phyloP scores from a whole-genome alignment of 2,113 vertebrate genomes.

The Podiceps cristatus region DNA sequence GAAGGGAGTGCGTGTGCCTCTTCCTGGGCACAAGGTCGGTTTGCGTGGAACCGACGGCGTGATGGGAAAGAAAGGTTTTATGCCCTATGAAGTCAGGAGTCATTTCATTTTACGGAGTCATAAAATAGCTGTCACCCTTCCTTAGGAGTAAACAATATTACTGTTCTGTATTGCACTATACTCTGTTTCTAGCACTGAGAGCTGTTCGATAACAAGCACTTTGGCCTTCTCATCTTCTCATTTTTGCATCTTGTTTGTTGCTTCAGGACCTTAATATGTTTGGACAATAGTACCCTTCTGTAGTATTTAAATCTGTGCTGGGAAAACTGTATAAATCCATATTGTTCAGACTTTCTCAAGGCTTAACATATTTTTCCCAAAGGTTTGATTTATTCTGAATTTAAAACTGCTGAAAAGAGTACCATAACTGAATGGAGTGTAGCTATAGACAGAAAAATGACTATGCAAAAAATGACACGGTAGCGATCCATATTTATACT shows the following conservation, averaged over 20 bases:
- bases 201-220: neutral
- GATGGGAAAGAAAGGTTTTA: neutral
- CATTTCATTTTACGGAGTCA: neutral
- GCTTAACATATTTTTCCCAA: neutral
- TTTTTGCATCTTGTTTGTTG: neutral
- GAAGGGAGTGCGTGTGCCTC: neutral
- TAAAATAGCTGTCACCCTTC: fast-evolving
- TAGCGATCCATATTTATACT: neutral
- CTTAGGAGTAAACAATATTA: neutral
- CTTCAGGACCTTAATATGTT: neutral
- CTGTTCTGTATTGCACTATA: neutral
- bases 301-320: neutral
- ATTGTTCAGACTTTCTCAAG: neutral
- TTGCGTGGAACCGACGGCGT: neutral
- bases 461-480: neutral
- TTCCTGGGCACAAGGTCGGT: neutral
- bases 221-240: neutral
- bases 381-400: slow-evolving; percentile 36
- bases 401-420: neutral
- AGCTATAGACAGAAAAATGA: slow-evolving; percentile 23
- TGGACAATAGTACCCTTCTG: neutral
- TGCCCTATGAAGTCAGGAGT: neutral
- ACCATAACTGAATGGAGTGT: neutral
- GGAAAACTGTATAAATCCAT: neutral
- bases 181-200: neutral